Base-by-base conservation (phyloP, 2,888 invertebrate species). In the Criorhina ranunculi region DNA sequence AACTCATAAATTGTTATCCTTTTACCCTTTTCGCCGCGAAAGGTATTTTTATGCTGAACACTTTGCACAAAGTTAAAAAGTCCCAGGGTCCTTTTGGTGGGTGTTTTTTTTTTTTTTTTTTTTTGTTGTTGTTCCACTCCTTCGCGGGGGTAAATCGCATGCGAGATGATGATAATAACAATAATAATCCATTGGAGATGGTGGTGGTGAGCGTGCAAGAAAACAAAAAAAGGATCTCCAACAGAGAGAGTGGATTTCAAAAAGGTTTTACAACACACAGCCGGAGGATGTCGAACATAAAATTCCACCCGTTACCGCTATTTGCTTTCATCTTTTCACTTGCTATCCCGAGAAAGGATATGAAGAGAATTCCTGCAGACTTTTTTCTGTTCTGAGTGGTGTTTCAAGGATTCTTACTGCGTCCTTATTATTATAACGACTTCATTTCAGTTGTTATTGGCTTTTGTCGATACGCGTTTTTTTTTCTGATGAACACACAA, bases 1-100 rank as follows among this genome's bases (percentile, higher is more conserved):
- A 53, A 60, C 77, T 49, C 62, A 66, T 67, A 80, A 80, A 80
- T 59, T 80, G 80, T 59, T 80, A 69, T 75, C 46, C n/a, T 55
- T 67, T 60, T 67, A 69, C 69, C 76, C 49, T 76, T 76, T 69
- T 62, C 40, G 53, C 62, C 46, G 24, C 46, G 29, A 62, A 57
- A 64, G 49, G 76, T 55, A 81, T 75, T 75, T 75, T 76, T 81
- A 55, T 57, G 55, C 55, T 37, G 57, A 79, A 42, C 64, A 79
- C 64, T 79, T 72, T 72, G 42, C 51, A 76, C 55, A 70, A 49
- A 64, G 64, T 67, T 44, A 62, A 60, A 67, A 67, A 69, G 53
- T 75, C 75, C 75, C 42, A 46, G 40, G 62, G 40, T 62, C 37
- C 19, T 46, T 31, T 44, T 24, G 7, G n/a, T n/a, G n/a, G n/a